phyloP scores from a whole-genome alignment of 2,888 invertebrate genomes.

The Heliconius charithonia region DNA sequence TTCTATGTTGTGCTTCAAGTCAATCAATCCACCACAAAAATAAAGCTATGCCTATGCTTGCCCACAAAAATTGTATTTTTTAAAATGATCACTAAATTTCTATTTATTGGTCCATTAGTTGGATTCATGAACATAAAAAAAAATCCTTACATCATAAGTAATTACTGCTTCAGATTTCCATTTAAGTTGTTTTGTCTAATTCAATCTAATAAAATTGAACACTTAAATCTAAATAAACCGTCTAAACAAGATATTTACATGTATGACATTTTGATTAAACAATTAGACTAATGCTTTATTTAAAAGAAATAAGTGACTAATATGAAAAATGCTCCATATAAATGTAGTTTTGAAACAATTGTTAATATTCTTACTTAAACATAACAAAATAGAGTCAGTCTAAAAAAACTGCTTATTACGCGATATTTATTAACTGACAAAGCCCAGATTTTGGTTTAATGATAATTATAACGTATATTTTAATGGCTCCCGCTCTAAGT shows the following conservation, averaged over 20 bases:
- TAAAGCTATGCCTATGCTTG: conserved; percentile 14
- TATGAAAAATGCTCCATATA: conserved; percentile 82
- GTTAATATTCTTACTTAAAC: conserved; percentile 72
- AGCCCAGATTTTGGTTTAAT: conserved; percentile 39
- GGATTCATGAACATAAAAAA: conserved; percentile 67
- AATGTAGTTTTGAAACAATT: conserved; percentile 74
- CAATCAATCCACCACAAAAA: background rate
- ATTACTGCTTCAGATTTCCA: conserved; percentile 60
- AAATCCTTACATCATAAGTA: conserved; percentile 62
- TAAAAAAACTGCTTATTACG: conserved; percentile 70
- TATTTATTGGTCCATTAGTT: conserved; percentile 78
- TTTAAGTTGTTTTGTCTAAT: conserved; percentile 68
- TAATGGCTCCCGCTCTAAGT: too few relatives aligned
- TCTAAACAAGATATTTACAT: conserved; percentile 82
- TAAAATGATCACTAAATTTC: conserved; percentile 66
- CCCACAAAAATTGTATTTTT: conserved; percentile 51
- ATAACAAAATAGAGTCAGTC: conserved; percentile 76
- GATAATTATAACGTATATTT: background rate
- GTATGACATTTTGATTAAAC: conserved; percentile 79
- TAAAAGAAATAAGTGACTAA: conserved; percentile 82
- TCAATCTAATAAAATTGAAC: conserved; percentile 79
- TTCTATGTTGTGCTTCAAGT: conserved; percentile 16
- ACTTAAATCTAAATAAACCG: conserved; percentile 81
- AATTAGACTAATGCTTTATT: conserved; percentile 79
- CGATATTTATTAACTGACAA: conserved; percentile 70